Evolutionary conservation across 2,888 invertebrate genomes (phyloP).

Genomic region (Hesperia comma): DNA sequence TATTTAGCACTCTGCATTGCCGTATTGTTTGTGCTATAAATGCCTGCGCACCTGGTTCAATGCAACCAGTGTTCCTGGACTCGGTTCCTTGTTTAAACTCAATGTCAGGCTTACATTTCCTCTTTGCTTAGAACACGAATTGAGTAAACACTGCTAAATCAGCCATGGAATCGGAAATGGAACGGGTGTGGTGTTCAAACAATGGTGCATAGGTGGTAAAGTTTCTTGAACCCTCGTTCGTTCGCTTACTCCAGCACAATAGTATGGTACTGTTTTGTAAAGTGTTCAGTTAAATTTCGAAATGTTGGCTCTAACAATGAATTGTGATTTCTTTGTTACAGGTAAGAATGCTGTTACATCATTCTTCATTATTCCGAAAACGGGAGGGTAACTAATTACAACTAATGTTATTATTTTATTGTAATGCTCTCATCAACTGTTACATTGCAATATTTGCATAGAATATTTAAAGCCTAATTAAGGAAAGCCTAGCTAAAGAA

Average conservation of each 20-base stretch:
- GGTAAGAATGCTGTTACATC: conserved; percentile 44
- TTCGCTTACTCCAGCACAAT: conserved; percentile 34
- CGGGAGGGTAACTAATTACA: conserved; percentile 26
- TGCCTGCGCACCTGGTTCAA: conserved; percentile 57
- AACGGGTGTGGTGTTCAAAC: conserved; percentile 39
- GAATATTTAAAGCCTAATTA: no score
- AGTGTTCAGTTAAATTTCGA: conserved; percentile 35
- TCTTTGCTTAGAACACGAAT: conserved; percentile 51
- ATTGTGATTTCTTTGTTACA: conserved; percentile 46
- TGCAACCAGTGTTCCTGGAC: conserved; percentile 48
- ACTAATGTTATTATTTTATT: not conserved
- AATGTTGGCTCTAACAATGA: conserved; percentile 36
- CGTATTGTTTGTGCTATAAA: conserved; percentile 66
- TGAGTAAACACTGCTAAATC: conserved; percentile 55
- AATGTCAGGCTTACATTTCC: conserved; percentile 55
- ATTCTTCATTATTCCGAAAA: conserved; percentile 10
- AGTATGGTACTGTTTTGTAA: conserved; percentile 36
- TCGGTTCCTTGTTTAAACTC: conserved; percentile 46
- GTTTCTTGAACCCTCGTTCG: conserved; percentile 46
- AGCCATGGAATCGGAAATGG: conserved; percentile 52
- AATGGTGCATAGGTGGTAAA: conserved; percentile 41
- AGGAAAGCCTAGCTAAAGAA: no score
- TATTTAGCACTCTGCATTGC: conserved; percentile 49
- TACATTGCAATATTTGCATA: not conserved
- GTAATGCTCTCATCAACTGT: not conserved